Base-by-base conservation (phyloP, 2,797 vertebrate species). In the Falco concolor region DNA sequence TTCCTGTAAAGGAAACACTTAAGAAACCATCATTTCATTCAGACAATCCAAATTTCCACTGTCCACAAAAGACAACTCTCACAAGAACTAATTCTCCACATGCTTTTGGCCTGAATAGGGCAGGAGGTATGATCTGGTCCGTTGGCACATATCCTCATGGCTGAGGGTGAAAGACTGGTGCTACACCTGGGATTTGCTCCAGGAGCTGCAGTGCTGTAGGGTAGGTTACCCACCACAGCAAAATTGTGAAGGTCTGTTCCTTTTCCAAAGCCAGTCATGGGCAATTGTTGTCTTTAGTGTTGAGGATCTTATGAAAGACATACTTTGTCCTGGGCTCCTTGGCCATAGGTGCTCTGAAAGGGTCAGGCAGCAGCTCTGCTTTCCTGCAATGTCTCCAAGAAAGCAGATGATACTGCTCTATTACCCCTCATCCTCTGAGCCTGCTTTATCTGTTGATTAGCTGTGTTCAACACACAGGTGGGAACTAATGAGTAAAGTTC, bases 381-480 rank as follows among this genome's bases (percentile, higher is more conserved):
- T 91, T 65, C 52, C 57, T 42, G 6, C 9, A 28, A 2, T 12
- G 6, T 25, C 49, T 73, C 76, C 44, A 69, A 69, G 68, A 69
- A 80, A 75, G 61, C 30, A 63, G n/a, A 44, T 32, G 10, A 21
- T 25, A 61, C 7, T 6, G 2, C 23, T 70, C 2, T 0, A 25
- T 54, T 77, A 13, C 13, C 27, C 27, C 12, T 13, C 19, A 18
- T 72, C 18, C 9, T 59, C 47, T 5, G 3, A 80, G 15, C 67
- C 50, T 52, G 10, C 45, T 12, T 13, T 67, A 57, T 44, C 42
- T 86, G 23, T 56, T 75, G 30, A 44, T 53, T 25, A 54, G 11
- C 22, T 84, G 21, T 12, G 9, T 30, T 38, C 57, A n/a, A 34
- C 22, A 63, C 25, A 18, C 0, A 0, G 10, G 38, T 4, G 2